A percentile compares a stretch with the other conserved stretches of the same genome.
Evolutionary conservation across 2,888 invertebrate genomes (phyloP).

Genomic region (Cephus pulcher): DNA sequence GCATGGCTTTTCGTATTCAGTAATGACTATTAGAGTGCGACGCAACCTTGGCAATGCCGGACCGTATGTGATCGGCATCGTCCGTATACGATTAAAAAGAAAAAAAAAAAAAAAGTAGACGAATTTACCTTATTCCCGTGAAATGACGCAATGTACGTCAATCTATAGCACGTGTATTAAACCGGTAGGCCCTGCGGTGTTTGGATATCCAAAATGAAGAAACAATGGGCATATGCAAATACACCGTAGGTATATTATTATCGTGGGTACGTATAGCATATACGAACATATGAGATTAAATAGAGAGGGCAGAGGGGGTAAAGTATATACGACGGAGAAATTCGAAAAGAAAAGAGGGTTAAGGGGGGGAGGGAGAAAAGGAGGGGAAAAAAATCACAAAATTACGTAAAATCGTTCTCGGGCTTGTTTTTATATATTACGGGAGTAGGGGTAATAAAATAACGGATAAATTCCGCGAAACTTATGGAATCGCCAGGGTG

Average conservation of each 20-base stretch:
- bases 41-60: constrained; percentile 39
- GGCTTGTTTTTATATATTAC: neutral
- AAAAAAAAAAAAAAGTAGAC: neutral
- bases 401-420: neutral
- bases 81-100: neutral
- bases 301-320: no score
- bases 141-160: neutral
- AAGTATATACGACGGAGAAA: no score
- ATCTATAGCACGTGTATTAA: neutral
- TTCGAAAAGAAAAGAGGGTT: no score
- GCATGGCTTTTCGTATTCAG: constrained; percentile 33
- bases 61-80: constrained; percentile 5
- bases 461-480: neutral
- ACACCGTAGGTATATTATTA: neutral
- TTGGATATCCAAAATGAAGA: neutral
- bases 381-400: neutral
- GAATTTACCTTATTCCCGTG: neutral
- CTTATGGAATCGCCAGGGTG: neutral
- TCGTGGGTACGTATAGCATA: neutral
- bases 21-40: constrained; percentile 17
- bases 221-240: neutral
- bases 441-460: neutral
- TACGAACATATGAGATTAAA: neutral
- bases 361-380: no score
- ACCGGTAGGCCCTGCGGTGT: neutral